Evolutionary conservation across 2,888 invertebrate species (phyloP).

Genomic region (Papilio protenor): DNA sequence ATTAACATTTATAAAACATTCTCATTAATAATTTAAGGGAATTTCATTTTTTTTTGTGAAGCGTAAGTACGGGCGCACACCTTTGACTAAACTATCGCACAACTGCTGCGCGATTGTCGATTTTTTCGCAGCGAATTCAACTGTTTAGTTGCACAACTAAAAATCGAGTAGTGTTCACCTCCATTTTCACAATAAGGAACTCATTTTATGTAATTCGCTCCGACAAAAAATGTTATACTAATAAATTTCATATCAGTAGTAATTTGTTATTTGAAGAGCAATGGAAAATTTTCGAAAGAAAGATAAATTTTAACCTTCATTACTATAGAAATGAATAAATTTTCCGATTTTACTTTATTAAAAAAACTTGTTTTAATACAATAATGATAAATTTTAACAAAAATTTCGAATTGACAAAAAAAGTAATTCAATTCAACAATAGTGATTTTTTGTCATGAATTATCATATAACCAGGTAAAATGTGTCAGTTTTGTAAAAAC

Average conservation of each 20-base stretch:
- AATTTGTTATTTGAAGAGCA: conserved; percentile 39
- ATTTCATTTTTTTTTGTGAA: no score
- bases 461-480: not conserved
- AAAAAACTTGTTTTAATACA: conserved; percentile 21
- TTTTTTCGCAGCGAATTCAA: no score
- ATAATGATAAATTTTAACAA: conserved; percentile 17
- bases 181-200: not conserved
- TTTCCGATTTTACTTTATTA: conserved; percentile 19
- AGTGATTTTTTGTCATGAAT: not conserved
- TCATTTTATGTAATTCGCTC: conserved; percentile 7
- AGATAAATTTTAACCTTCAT: conserved; percentile 33
- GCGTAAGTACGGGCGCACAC: no score
- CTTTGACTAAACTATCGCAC: no score
- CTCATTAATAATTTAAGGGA: not conserved
- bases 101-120: no score
- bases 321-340: conserved; percentile 27
- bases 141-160: no score
- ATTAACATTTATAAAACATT: not conserved
- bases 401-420: not conserved
- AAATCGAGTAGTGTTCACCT: no score
- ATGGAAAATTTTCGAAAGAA: conserved; percentile 35
- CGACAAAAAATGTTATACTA: conserved; percentile 26
- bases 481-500: not conserved
- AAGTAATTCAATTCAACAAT: conserved; percentile 4
- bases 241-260: conserved; percentile 37